Evolutionary conservation across 2,888 invertebrate genomes (phyloP), one percentile per base, ranked within the genome.

Genomic region (Allacma fusca): DNA sequence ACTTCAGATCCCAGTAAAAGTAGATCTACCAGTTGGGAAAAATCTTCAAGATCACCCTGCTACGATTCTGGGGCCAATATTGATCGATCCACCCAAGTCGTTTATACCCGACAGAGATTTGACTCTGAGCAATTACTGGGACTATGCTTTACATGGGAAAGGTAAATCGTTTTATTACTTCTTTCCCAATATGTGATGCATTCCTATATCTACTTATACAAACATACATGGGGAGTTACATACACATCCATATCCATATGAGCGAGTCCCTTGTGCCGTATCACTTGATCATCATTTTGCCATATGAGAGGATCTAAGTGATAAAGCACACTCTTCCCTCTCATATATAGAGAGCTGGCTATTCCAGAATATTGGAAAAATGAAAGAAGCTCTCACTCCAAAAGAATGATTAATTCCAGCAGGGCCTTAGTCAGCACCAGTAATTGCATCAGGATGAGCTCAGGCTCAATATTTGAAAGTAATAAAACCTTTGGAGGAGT

Each of bases 1-100:
- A 4, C 59, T 19, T 7, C 43, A 80, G 81, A 80, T 83, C 12
- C 78, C 75, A 40, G 62, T 78, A 28, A 78, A 69, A 73, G 68
- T 80, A n/a, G 77, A 80, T 43, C 65, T 82, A 5, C 82, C 81
- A 0, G 82, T 82, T 19, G 83, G 83, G 13, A 75, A 80, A 68
- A 81, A 81, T 79, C 57, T 83, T 24, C 75, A 79, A 44, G 83
- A 83, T 77, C 83, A 83, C 50, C 40, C 81, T 43, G 74, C 79
- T 0, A 59, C 76, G 0, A 13, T 79, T 0, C 24, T 80, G 1
- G 65, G 67, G 7, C 82, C 82, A 21, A 79, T 82, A n/a, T 19
- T 80, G 0, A 78, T 82, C 19, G 78, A 83, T 57, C 69, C 78
- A 23, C 65, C 79, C 0, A 62, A 77, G 24, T 79, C 83, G 9